phyloP scores from a whole-genome alignment of 2,888 invertebrate genomes.

The Philaethria dido region DNA sequence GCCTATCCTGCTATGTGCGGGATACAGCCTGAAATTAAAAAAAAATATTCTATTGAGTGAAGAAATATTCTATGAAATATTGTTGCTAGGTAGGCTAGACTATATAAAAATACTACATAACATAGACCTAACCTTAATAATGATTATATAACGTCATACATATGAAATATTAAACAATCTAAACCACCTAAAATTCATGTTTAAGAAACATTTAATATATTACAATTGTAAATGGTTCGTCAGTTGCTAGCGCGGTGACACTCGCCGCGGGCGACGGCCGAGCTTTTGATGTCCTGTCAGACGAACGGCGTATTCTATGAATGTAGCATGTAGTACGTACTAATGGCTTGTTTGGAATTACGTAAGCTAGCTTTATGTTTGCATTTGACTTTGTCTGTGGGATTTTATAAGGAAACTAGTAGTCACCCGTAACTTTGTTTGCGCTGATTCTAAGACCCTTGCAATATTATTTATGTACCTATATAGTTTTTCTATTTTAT shows the following conservation, averaged over 20 bases:
- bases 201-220: constrained; percentile 18
- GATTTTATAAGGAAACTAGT: not conserved
- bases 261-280: constrained; percentile 35
- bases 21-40: too few relatives aligned
- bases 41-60: too few relatives aligned
- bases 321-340: not conserved
- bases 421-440: too few relatives aligned
- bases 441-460: too few relatives aligned
- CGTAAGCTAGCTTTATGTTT: not conserved
- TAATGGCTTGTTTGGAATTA: not conserved
- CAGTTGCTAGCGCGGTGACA: constrained; percentile 31
- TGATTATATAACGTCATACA: not conserved
- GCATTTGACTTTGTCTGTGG: not conserved
- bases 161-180: constrained; percentile 3
- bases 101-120: too few relatives aligned
- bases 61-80: too few relatives aligned
- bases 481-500: too few relatives aligned
- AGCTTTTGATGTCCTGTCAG: constrained; percentile 39
- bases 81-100: too few relatives aligned
- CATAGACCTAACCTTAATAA: not conserved
- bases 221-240: constrained; percentile 15
- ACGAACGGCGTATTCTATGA: constrained; percentile 16
- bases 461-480: too few relatives aligned
- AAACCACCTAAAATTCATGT: not conserved
- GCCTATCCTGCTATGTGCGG: too few relatives aligned